phyloP scores from a whole-genome alignment of 1,140 invertebrate genomes.

The Callitettix versicolor region DNA sequence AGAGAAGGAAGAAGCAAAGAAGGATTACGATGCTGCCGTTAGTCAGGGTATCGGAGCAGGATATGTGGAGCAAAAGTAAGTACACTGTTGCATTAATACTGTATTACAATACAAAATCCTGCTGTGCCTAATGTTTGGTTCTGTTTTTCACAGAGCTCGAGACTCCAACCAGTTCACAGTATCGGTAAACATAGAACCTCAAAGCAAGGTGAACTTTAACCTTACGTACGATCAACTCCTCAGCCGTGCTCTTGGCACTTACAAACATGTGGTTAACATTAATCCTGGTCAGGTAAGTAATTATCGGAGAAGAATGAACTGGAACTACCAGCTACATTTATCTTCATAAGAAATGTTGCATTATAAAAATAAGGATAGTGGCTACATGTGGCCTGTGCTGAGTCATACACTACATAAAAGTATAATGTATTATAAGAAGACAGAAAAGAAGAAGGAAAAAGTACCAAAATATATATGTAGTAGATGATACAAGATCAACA shows the following conservation, averaged over 20 bases:
- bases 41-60: conserved; percentile 45
- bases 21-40: conserved; percentile 49
- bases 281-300: conserved; percentile 40
- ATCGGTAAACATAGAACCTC: conserved; percentile 47
- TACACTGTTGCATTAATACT: conserved; percentile 1
- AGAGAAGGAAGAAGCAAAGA: conserved; percentile 51
- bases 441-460: no score
- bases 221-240: conserved; percentile 54
- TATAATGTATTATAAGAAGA: no score
- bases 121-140: no score
- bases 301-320: not conserved
- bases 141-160: conserved; percentile 37
- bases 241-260: conserved; percentile 40
- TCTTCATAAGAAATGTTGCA: no score
- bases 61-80: conserved; percentile 42
- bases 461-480: no score
- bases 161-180: conserved; percentile 53
- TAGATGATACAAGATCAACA: no score
- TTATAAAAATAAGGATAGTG: not conserved
- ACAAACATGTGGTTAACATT: conserved; percentile 49
- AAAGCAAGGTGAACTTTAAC: conserved; percentile 46
- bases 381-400: not conserved
- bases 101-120: not conserved
- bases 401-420: no score
- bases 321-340: not conserved